Conservation (phyloP, 1,140 invertebrate species). For the Pectinophora gossypiella region DNA sequence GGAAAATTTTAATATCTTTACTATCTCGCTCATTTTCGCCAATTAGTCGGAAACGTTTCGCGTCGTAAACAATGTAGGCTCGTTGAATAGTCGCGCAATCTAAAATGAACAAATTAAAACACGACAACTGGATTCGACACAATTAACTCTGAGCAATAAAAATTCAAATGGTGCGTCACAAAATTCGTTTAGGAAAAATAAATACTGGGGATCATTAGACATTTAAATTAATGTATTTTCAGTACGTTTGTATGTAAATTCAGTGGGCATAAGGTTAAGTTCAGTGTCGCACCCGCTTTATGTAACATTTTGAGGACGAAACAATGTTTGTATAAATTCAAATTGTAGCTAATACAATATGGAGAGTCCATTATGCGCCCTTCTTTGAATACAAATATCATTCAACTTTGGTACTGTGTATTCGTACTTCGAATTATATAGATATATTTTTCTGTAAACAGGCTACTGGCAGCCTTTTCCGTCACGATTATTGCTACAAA, state of each 20-base stretch:
- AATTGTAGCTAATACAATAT: background rate
- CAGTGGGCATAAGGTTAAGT: constrained; percentile 60
- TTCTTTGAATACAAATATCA: too few species aligned
- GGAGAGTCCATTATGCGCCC: too few species aligned
- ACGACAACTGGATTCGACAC: constrained; percentile 11
- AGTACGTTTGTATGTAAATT: constrained; percentile 71
- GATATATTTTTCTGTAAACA: too few species aligned
- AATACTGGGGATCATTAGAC: constrained; percentile 37
- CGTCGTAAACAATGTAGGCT: background rate
- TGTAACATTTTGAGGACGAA: constrained; percentile 34
- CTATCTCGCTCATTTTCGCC: background rate
- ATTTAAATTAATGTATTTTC: constrained; percentile 66
- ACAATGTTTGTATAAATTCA: constrained; percentile 14
- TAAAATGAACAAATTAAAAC: constrained; percentile 7
- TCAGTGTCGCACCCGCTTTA: constrained; percentile 56
- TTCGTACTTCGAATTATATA: too few species aligned
- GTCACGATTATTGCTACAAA: too few species aligned
- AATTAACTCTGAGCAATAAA: constrained; percentile 27
- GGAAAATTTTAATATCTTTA: background rate
- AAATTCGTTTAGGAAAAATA: constrained; percentile 32
- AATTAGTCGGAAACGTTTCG: background rate
- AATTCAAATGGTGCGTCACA: constrained; percentile 28
- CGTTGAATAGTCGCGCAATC: background rate
- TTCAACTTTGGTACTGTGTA: too few species aligned
- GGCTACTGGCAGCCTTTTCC: too few species aligned